phyloP scores from a whole-genome alignment of 2,797 vertebrate genomes.

The Arnoldichthys spilopterus region DNA sequence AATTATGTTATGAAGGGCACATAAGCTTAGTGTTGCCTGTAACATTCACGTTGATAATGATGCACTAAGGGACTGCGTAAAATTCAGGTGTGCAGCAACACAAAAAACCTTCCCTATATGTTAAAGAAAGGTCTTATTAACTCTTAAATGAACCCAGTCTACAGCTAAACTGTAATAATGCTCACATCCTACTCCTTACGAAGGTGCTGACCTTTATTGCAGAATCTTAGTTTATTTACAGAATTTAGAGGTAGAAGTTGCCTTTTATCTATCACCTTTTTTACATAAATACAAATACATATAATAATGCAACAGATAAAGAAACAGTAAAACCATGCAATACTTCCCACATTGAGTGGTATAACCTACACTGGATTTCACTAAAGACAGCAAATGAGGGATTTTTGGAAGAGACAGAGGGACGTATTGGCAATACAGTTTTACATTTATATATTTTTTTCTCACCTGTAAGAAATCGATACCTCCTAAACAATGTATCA shows the following conservation, averaged over 20 bases:
- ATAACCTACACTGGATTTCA: no score
- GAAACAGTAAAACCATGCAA: no score
- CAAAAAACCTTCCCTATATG: constrained; percentile 23
- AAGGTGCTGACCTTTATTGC: background rate
- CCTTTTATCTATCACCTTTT: background rate
- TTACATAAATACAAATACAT: background rate
- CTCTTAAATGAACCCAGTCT: background rate
- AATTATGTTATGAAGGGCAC: constrained; percentile 52
- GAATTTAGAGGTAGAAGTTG: background rate
- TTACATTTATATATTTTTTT: background rate
- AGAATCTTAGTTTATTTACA: background rate
- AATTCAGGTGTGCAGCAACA: constrained; percentile 50
- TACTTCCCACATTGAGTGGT: no score
- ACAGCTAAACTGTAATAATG: background rate
- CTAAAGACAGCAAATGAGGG: no score
- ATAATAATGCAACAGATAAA: no score
- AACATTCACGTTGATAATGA: constrained; percentile 47
- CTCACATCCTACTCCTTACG: background rate
- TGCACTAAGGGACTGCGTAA: constrained; percentile 51
- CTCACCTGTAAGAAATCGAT: background rate
- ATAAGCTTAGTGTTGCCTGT: constrained; percentile 30
- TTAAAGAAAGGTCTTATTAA: background rate
- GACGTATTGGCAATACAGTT: background rate
- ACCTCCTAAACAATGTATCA: background rate
- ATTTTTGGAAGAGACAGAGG: no score